phyloP scores from a whole-genome alignment of 2,888 invertebrate genomes.

The Laspeyria flexula region DNA sequence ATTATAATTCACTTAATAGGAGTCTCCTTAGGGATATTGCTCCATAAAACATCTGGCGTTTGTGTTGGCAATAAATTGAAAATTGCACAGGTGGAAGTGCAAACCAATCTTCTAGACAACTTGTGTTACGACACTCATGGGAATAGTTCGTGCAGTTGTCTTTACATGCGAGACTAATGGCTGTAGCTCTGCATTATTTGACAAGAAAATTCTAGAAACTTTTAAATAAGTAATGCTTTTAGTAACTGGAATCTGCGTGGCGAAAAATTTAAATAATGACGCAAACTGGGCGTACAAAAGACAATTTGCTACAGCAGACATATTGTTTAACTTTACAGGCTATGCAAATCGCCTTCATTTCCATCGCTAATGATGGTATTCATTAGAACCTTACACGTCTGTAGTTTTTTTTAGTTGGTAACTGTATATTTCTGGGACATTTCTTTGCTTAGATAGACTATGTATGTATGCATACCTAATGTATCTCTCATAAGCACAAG shows the following conservation, averaged over 20 bases:
- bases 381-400: neutral
- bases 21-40: neutral
- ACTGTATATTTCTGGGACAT: too few species aligned
- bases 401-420: too few species aligned
- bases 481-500: too few species aligned
- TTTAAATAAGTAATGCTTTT: too few species aligned
- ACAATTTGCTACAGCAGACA: neutral
- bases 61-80: slow-evolving; percentile 5
- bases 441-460: too few species aligned
- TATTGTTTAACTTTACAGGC: neutral
- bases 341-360: neutral
- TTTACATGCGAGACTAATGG: neutral
- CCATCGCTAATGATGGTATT: neutral
- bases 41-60: neutral
- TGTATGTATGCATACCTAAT: too few species aligned
- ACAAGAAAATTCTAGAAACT: too few species aligned
- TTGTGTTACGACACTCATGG: slow-evolving; percentile 5
- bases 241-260: too few species aligned
- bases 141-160: neutral
- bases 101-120: neutral
- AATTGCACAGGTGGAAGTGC: slow-evolving; percentile 7
- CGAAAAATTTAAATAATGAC: neutral
- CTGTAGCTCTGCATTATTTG: too few species aligned
- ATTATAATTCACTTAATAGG: neutral
- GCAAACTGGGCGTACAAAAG: neutral